Percentiles rank a stretch among this genome's conserved stretches.
phyloP scores from a whole-genome alignment of 2,888 invertebrate genomes.

The Oscheius sp. region DNA sequence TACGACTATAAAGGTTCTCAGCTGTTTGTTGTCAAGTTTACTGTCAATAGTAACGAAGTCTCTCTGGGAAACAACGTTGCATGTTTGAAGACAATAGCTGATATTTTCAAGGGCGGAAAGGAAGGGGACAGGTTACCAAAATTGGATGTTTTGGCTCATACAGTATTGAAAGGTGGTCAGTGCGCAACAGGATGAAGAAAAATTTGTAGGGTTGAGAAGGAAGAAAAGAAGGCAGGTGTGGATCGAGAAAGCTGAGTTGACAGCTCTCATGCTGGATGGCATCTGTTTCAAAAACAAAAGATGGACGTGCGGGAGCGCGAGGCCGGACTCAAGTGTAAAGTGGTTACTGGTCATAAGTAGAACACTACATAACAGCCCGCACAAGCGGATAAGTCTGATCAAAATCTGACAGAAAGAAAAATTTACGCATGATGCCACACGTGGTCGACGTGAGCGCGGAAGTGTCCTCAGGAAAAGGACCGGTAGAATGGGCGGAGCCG shows the following conservation, averaged over 20 bases:
- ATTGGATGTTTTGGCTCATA: background rate
- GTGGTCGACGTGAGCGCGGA: conserved; percentile 25
- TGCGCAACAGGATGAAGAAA: too few species aligned
- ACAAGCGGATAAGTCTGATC: conserved; percentile 15
- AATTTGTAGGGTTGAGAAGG: background rate
- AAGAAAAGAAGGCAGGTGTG: conserved; percentile 15
- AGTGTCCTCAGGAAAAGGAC: conserved; percentile 31
- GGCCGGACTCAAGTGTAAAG: conserved; percentile 30
- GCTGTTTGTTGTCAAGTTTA: conserved; percentile 18
- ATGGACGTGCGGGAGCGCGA: conserved; percentile 28
- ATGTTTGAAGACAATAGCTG: background rate
- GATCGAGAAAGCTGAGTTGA: conserved; percentile 24
- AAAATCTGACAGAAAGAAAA: background rate
- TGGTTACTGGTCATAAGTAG: conserved; percentile 34
- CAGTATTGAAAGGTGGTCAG: background rate
- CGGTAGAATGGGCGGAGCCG: conserved; percentile 32
- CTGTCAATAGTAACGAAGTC: background rate
- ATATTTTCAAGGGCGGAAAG: background rate
- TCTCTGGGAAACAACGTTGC: conserved; percentile 16
- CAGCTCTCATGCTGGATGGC: conserved; percentile 30
- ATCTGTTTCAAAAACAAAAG: conserved; percentile 31
- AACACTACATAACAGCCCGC: conserved; percentile 29
- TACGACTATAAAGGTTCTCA: conserved; percentile 19
- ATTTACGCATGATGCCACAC: conserved; percentile 1
- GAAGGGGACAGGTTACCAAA: background rate